A percentile compares a stretch with the other conserved stretches of the same genome.
Conservation (phyloP, 2,797 vertebrate genomes). For the Eleutherodactylus coqui region DNA sequence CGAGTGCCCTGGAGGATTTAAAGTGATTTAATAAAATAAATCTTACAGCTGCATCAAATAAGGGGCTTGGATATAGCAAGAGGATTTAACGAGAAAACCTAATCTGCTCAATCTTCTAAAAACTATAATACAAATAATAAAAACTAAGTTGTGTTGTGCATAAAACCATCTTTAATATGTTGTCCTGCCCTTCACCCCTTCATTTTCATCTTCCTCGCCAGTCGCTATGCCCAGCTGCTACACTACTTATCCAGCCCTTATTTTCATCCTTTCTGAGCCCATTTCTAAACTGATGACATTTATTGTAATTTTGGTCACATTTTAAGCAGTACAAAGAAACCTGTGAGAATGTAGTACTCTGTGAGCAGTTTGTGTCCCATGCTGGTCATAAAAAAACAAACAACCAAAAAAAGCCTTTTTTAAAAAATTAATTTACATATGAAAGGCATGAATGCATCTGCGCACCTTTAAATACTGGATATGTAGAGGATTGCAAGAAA, state of each 20-base stretch:
- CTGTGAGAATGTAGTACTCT: background rate
- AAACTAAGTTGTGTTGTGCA: conserved; percentile 20
- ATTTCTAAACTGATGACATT: background rate
- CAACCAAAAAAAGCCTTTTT: background rate
- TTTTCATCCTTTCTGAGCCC: too few relatives aligned
- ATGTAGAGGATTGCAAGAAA: too few relatives aligned
- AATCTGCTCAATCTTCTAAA: conserved; percentile 48
- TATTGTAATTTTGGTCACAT: background rate
- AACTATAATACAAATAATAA: conserved; percentile 23
- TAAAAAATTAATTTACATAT: too few relatives aligned
- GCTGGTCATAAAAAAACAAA: background rate
- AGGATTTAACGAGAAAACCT: conserved; percentile 21
- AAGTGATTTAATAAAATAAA: conserved; percentile 35
- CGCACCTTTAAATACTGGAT: too few relatives aligned
- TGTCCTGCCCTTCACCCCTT: conserved; percentile 17
- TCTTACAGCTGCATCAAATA: conserved; percentile 39
- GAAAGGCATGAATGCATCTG: too few relatives aligned
- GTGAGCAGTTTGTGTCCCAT: too few relatives aligned
- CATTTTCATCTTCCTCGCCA: background rate
- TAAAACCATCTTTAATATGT: background rate
- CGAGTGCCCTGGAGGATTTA: conserved; percentile 12
- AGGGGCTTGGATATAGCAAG: conserved; percentile 40
- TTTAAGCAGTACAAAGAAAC: background rate
- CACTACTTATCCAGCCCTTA: background rate
- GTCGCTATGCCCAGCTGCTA: background rate